phyloP scores from a whole-genome alignment of 1,140 invertebrate species.

The Atta cephalotes region DNA sequence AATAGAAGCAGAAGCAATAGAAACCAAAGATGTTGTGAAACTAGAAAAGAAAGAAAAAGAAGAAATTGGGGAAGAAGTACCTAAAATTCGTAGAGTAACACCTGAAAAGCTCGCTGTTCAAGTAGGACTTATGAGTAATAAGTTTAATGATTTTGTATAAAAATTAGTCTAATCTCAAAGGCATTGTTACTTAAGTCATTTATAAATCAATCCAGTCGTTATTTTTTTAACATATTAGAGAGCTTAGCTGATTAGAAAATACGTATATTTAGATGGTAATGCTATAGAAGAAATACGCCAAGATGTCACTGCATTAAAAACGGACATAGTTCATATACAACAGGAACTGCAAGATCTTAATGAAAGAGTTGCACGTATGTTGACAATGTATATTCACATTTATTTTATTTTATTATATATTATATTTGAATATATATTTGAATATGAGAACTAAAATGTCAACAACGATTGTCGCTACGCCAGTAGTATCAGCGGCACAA shows the following conservation, averaged over 20 bases:
- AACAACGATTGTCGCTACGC: neutral
- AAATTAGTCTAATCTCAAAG: conserved; percentile 12
- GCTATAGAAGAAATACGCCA: conserved; percentile 65
- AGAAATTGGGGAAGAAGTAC: neutral
- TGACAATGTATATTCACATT: neutral
- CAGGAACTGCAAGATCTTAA: conserved; percentile 62
- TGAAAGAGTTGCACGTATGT: conserved; percentile 42
- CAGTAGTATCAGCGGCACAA: too few species aligned
- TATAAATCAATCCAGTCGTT: neutral
- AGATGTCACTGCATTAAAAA: conserved; percentile 63
- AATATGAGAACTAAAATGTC: neutral
- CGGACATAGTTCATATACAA: conserved; percentile 62
- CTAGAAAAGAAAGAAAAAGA: neutral
- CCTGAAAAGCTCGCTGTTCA: neutral
- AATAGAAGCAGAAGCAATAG: neutral
- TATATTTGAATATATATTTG: neutral
- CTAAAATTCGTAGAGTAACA: neutral
- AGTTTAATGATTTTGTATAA: neutral
- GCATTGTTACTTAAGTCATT: neutral
- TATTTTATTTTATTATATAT: neutral
- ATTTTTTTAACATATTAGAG: neutral
- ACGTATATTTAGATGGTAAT: conserved; percentile 37
- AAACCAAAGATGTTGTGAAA: neutral
- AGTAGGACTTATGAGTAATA: neutral
- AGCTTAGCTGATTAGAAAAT: neutral